These are phyloP conservation scores for Psephotus haematonotus DNA, from an alignment of 2,113 vertebrate genomes.

Conservation along the genomic window DNA sequence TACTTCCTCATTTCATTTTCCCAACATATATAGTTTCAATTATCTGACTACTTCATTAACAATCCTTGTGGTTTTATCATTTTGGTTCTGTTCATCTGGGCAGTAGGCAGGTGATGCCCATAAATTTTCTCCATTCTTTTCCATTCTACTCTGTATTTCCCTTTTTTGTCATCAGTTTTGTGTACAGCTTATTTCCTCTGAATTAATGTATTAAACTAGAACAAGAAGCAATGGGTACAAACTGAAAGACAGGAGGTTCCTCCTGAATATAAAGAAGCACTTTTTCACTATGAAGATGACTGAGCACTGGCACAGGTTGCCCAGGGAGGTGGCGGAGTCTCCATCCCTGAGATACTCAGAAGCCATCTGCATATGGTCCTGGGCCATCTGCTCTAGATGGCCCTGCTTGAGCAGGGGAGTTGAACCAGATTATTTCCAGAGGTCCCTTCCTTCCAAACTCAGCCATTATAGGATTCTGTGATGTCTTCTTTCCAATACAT, in stretches of 20 bases:
- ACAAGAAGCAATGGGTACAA: not conserved
- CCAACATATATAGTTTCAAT: not conserved
- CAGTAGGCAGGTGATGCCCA: not conserved
- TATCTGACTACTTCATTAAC: not conserved
- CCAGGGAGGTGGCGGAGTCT: not conserved
- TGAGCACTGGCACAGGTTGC: accelerated
- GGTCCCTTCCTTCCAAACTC: not conserved
- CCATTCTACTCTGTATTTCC: not conserved
- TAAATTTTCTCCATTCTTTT: not conserved
- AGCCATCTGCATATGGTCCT: not conserved
- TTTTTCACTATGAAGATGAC: not conserved
- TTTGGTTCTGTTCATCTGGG: not conserved
- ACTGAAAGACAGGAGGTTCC: not conserved
- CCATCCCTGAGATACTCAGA: not conserved
- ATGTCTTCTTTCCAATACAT: not conserved
- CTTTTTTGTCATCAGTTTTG: not conserved
- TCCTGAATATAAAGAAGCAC: not conserved
- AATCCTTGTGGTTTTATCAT: not conserved
- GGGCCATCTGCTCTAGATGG: not conserved
- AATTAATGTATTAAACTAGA: not conserved
- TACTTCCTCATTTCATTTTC: not conserved
- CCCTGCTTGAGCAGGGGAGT: not conserved
- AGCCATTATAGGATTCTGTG: not conserved
- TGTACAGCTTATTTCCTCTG: not conserved
- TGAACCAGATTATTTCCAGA: not conserved